Base-by-base conservation (phyloP, 2,113 vertebrate species). In the Nothocercus nigrocapillus region DNA sequence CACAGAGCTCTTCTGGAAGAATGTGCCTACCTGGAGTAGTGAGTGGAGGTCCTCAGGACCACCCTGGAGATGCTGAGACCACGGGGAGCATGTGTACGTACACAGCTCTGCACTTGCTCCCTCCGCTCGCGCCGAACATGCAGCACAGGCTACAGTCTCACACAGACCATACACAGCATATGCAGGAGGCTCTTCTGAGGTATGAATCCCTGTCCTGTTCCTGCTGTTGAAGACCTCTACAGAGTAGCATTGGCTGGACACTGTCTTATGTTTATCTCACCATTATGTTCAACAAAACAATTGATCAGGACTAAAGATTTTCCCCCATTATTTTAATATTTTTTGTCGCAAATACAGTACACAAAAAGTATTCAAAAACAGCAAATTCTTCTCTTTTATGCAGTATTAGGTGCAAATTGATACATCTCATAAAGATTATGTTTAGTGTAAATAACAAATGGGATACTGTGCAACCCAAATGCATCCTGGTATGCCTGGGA, bases 121-220 rank as follows among this genome's bases (percentile, higher is more conserved):
- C 38, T 8, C 53, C 0, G 0, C 16, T 36, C 36, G 34, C 66
- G 34, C 40, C 51, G 49, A 44, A 38, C 36, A 53, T 3, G n/a
- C n/a, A 70, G 53, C 18, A 18, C 10, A 7, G 22, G 10, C 9
- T 18, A 18, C 14, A 32, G 54, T 58, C 54, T 38, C 64, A 27
- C 0, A 0, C 4, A 8, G 75, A 22, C 6, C 22, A 44, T 22
- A 61, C 13, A 4, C 40, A 51, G 22, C 49, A 75, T 0, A 30
- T 30, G 30, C 54, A 58, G 28, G 28, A 32, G 54, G 0, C 16
- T 10, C 34, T 67, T 86, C 87, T 75, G 58, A 85, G 9, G 11
- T n/a, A 62, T 7, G 9, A 5, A 49, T 28, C 24, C 27, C n/a
- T 62, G 15, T 24, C 81, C 76, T 42, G 47, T 5, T 47, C 13